These are phyloP conservation scores for Dorcus hopei DNA, from an alignment of 2,888 invertebrate species.

Conservation along the genomic window DNA sequence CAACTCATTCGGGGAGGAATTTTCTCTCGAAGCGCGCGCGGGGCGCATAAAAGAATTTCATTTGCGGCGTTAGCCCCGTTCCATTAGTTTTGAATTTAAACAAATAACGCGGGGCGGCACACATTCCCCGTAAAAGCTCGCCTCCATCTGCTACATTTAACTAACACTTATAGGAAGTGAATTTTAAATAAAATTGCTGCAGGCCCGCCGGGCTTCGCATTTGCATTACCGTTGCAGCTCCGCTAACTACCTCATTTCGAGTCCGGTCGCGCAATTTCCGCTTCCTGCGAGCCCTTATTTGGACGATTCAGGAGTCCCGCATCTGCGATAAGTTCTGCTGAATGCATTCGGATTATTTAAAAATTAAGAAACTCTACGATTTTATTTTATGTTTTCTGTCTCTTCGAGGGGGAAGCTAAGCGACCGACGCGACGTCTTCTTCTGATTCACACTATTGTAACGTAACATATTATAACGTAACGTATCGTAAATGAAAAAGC, in stretches of 20 bases:
- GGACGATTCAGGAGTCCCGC: slow-evolving; percentile 6
- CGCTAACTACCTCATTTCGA: slow-evolving; percentile 18
- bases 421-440: too few relatives aligned
- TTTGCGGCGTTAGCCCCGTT: not conserved
- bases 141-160: not conserved
- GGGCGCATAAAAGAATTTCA: not conserved
- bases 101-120: not conserved
- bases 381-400: too few relatives aligned
- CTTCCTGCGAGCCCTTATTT: slow-evolving; percentile 9
- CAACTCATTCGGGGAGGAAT: too few relatives aligned
- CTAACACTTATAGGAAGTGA: slow-evolving; percentile 3
- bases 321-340: not conserved
- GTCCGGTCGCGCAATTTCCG: slow-evolving; percentile 15
- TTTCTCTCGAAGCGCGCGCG: too few relatives aligned
- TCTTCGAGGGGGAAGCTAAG: too few relatives aligned
- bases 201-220: not conserved
- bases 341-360: too few relatives aligned
- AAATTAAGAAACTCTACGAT: too few relatives aligned
- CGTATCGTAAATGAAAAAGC: too few relatives aligned
- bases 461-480: too few relatives aligned
- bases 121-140: not conserved
- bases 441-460: too few relatives aligned
- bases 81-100: slow-evolving; percentile 1
- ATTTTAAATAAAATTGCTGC: slow-evolving; percentile 3
- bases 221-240: slow-evolving; percentile 5